phyloP scores from a whole-genome alignment of 1,140 invertebrate genomes.

The Zaprionus ornatus region DNA sequence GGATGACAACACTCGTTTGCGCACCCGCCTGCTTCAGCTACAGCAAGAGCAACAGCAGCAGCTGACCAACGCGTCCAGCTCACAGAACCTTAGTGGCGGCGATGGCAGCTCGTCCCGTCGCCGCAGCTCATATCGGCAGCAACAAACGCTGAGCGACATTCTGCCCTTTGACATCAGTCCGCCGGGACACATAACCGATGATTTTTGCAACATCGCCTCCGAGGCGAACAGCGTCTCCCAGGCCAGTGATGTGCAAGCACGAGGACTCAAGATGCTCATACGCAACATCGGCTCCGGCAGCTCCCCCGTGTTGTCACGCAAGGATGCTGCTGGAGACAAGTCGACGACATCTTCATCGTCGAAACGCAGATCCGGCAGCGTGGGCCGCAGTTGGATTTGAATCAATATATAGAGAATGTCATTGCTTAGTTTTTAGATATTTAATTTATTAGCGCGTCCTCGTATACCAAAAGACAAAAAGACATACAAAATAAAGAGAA shows the following conservation, averaged over 20 bases:
- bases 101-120: constrained; percentile 76
- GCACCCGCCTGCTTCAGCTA: constrained; percentile 84
- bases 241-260: constrained; percentile 86
- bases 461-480: constrained; percentile 46
- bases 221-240: constrained; percentile 85
- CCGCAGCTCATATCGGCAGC: constrained; percentile 85
- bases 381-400: constrained; percentile 81
- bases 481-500: constrained; percentile 66
- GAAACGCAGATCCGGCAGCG: constrained; percentile 79
- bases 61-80: constrained; percentile 23
- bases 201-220: constrained; percentile 95
- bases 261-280: constrained; percentile 90
- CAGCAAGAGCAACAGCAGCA: constrained; percentile 71
- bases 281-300: constrained; percentile 91
- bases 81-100: constrained; percentile 54
- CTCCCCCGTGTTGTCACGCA: constrained; percentile 91
- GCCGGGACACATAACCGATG: constrained; percentile 92
- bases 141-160: constrained; percentile 85
- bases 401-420: background rate
- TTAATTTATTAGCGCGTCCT: constrained; percentile 67
- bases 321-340: constrained; percentile 82
- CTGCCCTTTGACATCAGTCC: constrained; percentile 87
- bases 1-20: constrained; percentile 92
- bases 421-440: constrained; percentile 36
- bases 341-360: constrained; percentile 38